These are phyloP conservation scores for Stictocephala bisonia DNA, from an alignment of 2,888 invertebrate genomes.

Conservation along the genomic window DNA sequence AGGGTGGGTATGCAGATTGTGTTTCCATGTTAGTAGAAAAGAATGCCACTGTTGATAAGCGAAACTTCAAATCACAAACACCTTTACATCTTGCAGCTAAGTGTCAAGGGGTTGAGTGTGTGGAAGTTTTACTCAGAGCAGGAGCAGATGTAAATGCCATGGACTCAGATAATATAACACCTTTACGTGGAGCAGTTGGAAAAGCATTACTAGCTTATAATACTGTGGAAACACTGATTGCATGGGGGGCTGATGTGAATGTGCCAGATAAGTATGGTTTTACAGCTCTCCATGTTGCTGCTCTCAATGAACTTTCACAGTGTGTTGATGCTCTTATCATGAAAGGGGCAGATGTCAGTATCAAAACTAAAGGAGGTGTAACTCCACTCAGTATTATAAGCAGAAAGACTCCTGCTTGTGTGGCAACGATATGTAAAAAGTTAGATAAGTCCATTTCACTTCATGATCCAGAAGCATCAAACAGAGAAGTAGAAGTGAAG, in stretches of 20 bases:
- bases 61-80: conserved; percentile 84
- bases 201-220: conserved; percentile 84
- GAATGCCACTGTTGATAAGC: conserved; percentile 79
- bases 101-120: conserved; percentile 83
- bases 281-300: conserved; percentile 86
- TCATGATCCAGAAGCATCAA: conserved; percentile 68
- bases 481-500: conserved; percentile 84
- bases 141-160: conserved; percentile 82
- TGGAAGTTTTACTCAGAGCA: conserved; percentile 80
- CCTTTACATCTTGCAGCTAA: conserved; percentile 87
- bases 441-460: conserved; percentile 78
- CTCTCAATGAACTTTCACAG: conserved; percentile 84
- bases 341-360: conserved; percentile 90
- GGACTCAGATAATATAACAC: conserved; percentile 84
- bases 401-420: conserved; percentile 86
- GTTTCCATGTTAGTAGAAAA: conserved; percentile 78
- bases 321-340: conserved; percentile 87
- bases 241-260: conserved; percentile 85
- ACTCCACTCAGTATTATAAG: conserved; percentile 87
- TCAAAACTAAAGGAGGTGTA: conserved; percentile 87
- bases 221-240: conserved; percentile 79
- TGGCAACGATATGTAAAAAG: conserved; percentile 84
- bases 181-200: conserved; percentile 86
- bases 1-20: conserved; percentile 86
- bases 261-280: conserved; percentile 88